Evolutionary conservation across 2,888 invertebrate species (phyloP).

Genomic region (Cerastis leucographa): DNA sequence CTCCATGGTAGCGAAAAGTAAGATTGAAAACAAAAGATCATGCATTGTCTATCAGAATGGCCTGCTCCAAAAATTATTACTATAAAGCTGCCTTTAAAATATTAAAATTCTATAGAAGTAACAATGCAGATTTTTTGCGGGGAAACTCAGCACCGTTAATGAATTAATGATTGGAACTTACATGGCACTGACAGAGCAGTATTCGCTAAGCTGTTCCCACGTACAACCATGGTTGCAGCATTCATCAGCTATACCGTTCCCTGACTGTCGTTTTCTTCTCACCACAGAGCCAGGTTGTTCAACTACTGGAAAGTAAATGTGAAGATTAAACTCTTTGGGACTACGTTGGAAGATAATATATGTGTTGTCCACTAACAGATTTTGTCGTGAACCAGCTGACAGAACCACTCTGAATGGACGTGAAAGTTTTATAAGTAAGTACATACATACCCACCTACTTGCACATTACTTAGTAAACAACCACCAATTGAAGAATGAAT

Average conservation of each 20-base stretch:
- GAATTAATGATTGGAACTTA: slow-evolving; percentile 69
- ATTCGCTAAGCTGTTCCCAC: slow-evolving; percentile 84
- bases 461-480: slow-evolving; percentile 5
- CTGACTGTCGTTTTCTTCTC: slow-evolving; percentile 81
- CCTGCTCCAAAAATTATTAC: neutral
- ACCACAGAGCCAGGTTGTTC: slow-evolving; percentile 81
- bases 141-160: neutral
- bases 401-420: neutral
- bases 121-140: neutral
- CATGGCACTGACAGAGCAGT: slow-evolving; percentile 86
- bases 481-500: slow-evolving; percentile 34
- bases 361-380: neutral
- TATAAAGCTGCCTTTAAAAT: neutral
- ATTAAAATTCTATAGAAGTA: neutral
- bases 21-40: slow-evolving; percentile 1
- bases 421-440: slow-evolving; percentile 14
- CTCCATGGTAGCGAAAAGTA: neutral
- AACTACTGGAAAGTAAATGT: slow-evolving; percentile 77
- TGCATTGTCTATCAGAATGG: neutral
- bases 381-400: neutral
- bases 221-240: slow-evolving; percentile 86
- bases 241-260: slow-evolving; percentile 83
- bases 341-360: neutral
- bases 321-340: slow-evolving; percentile 7
- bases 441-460: neutral